Evolutionary conservation across 2,888 invertebrate species (phyloP).

Genomic region (Acleris cristana): DNA sequence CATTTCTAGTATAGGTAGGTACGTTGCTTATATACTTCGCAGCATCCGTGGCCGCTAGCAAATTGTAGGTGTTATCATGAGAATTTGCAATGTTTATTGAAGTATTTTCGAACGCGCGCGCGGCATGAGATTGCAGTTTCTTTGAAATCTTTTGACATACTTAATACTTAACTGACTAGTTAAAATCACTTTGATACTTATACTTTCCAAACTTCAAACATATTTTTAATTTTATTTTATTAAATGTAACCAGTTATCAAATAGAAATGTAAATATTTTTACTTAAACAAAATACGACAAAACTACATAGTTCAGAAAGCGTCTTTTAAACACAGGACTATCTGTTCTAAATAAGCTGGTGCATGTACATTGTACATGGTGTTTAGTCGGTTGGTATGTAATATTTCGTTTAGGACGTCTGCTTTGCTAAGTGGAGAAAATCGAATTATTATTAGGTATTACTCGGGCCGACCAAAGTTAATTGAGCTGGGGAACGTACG

Average conservation of each 20-base stretch:
- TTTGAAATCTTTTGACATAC: neutral
- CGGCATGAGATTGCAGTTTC: conserved; percentile 20
- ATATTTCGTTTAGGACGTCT: too few species aligned
- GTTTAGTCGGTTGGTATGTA: too few species aligned
- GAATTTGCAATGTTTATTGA: conserved; percentile 32
- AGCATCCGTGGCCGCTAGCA: conserved; percentile 22
- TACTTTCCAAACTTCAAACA: too few species aligned
- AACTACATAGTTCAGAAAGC: too few species aligned
- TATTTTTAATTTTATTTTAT: neutral
- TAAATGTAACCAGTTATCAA: neutral
- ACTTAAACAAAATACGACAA: too few species aligned
- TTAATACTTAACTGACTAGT: too few species aligned
- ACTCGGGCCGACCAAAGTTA: conserved; percentile 15
- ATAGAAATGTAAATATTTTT: neutral
- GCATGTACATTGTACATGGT: too few species aligned
- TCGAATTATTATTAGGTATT: conserved; percentile 5
- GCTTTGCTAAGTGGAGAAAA: too few species aligned
- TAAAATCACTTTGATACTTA: too few species aligned
- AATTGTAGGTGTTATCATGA: conserved; percentile 28
- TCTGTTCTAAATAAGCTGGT: too few species aligned
- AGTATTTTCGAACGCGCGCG: conserved; percentile 29
- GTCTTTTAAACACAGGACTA: too few species aligned
- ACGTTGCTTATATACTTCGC: conserved; percentile 18
- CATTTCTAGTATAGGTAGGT: neutral
- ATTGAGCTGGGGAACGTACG: conserved; percentile 16